Conservation (phyloP, 1,140 invertebrate species). For the Palaemon carinicauda region DNA sequence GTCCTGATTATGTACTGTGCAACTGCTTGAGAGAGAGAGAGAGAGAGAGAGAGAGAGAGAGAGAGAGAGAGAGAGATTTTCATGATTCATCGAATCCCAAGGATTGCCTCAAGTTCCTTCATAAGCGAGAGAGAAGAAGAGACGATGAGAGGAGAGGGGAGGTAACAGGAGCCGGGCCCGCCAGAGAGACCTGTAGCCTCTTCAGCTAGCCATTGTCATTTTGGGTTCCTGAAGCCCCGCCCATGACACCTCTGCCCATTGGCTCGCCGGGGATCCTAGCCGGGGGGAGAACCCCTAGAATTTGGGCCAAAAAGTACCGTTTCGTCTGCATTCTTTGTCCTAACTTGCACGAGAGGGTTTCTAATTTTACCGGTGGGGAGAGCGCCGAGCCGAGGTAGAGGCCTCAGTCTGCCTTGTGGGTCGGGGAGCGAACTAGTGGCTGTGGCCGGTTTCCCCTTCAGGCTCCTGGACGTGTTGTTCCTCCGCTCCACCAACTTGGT, state of each 20-base stretch:
- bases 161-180: slow-evolving; percentile 31
- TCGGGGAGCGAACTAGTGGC: slow-evolving; percentile 24
- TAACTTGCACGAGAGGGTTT: slow-evolving; percentile 51
- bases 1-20: background rate
- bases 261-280: slow-evolving; percentile 31
- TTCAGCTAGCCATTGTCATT: background rate
- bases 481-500: background rate
- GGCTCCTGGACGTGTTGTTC: slow-evolving; percentile 9
- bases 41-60: background rate
- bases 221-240: slow-evolving; percentile 20
- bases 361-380: slow-evolving; percentile 53
- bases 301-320: slow-evolving; percentile 39
- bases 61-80: background rate
- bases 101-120: slow-evolving; percentile 18
- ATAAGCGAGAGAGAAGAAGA: slow-evolving; percentile 6
- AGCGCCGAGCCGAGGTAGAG: slow-evolving; percentile 14
- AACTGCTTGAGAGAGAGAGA: background rate
- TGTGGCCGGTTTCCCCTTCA: slow-evolving; percentile 1
- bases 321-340: slow-evolving; percentile 60
- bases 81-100: background rate
- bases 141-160: background rate
- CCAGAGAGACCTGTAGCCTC: background rate
- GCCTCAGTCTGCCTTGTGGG: slow-evolving; percentile 49
- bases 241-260: background rate
- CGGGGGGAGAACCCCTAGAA: slow-evolving; percentile 9